Base-by-base conservation (phyloP, 1,140 invertebrate genomes). In the Ostrea edulis region DNA sequence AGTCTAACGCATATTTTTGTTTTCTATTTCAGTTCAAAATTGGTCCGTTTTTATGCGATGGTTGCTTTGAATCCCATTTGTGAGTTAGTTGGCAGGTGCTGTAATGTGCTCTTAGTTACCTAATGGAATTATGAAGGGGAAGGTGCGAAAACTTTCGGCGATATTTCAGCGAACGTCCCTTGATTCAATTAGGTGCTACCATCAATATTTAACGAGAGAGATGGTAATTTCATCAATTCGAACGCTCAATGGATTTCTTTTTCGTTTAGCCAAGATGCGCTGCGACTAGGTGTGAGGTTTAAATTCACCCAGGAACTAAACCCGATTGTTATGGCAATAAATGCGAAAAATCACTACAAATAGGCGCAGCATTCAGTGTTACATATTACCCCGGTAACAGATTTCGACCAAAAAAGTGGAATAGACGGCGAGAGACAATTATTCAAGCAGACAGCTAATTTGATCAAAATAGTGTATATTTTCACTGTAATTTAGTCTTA, bases 151-250 rank as follows among this genome's bases (percentile, higher is more conserved):
- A 86, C 84, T 90, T 89, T 85, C 87, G 82, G 86, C 82, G 88
- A 90, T 92, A 91, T 89, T 91, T 90, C 90, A 89, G 89, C 87
- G 85, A 90, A 84, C 87, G 68, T 88, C 87, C 82, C 85, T 83
- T 92, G 90, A 92, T 92, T 89, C 89, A 92, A 92, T 92, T 92
- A 91, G 62, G 54, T 62, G 22, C 51, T 77, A 87, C 91, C 92
- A 92, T 92, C 90, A 92, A 92, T 92, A 92, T 91, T 91, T 90
- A 89, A 92, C 85, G 87, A 87, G 86, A 85, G 89, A 90, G 90
- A 89, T 89, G 65, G 82, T 91, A 92, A 92, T 92, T 91, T 89
- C 87, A 92, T 92, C 88, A 91, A 87, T 86, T 84, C 81, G 81
- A 84, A 88, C 82, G 87, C 71, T 65, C 68, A 89, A 90, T 90